Base-by-base conservation (phyloP, 2,113 vertebrate species). In the Conger conger region DNA sequence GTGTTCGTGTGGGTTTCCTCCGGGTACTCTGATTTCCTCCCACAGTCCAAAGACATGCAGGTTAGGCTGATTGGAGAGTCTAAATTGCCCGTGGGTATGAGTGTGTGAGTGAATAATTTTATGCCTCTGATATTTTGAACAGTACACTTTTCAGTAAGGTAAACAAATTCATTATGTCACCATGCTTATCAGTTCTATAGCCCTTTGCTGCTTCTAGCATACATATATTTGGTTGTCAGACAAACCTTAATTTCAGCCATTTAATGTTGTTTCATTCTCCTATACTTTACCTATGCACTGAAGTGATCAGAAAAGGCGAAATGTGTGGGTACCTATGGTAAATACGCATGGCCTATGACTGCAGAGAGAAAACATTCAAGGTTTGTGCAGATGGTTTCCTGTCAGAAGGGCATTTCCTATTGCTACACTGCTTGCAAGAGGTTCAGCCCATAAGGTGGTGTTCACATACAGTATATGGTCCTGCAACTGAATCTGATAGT, bases 371-470 rank as follows among this genome's bases (percentile, higher is more conserved):
- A 80, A 38, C 11, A 42, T 17, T 81, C 45, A 77, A 57, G 83
- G 76, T 37, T 45, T 40, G 79, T 79, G 63, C 60, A 81, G 79
- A 9, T 36, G 38, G 79, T 76, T 85, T 85, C 84, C 84, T 85
- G 79, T 85, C 79, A 81, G 57, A 81, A 73, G 40, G 40, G 80
- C 37, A 76, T 50, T 85, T 85, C 79, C 84, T 40, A 73, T 81
- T 57, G 54, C 79, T 33, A 36, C 35, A 78, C 40, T 76, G 30
- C 50, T 54, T 16, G 77, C 73, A 57, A 4, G 45, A 84, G 36
- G 15, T 33, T 81, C 42, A 84, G 50, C 73, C 38, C 73, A 42
- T 18, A 79, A 30, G 68, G 11, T 73, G n/a, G n/a, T 33, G n/a
- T 63, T 63, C 57, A 50, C 45, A 13, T 11, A n/a, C n/a, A n/a